Base-by-base conservation (phyloP, 2,888 invertebrate species). In the Mongoloraphidia duomilia region DNA sequence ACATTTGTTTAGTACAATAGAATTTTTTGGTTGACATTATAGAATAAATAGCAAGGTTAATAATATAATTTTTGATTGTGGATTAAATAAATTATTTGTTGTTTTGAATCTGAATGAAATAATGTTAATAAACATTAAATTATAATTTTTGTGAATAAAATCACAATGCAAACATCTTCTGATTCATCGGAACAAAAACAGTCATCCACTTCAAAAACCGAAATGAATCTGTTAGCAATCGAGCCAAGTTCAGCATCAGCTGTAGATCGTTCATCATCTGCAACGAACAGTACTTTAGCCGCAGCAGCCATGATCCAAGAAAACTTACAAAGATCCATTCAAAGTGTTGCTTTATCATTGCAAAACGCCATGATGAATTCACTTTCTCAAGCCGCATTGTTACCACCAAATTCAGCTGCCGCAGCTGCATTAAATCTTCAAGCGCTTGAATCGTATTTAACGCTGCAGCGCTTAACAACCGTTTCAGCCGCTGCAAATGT, bases 321-420 rank as follows among this genome's bases (percentile, higher is more conserved):
- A 56, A 72, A 79, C 67, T 65, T 80, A 56, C 71, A 71, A 58
- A 61, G 72, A 46, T 70, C 70, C 38, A 66, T 77, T 13, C 84
- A 84, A 65, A 83, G 80, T 59, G 86, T 88, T 45, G 85, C 87
- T 36, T 73, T 88, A 55, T 84, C 86, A 11, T 70, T 89, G 46
- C 89, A 90, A 67, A 86, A 84, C 62, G 86, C 88, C 9, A 82
- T 90, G 76, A 82, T 89, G 69, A 84, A 81, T 60, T 86, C 88
- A 9, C 68, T 89, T 55, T 88, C 88, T 64, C 84, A 88, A 62
- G 89, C 88, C 1, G 87, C 88, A 0, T 70, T 89, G 26, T 65
- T 89, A 58, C 88, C 88, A 8, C 82, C 83, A 1, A 85, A 87
- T 58, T 87, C 87, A 2, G 84, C 87, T 5, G 88, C 87, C 9